phyloP scores from a whole-genome alignment of 2,113 vertebrate species.

The Lampris megalopsis region DNA sequence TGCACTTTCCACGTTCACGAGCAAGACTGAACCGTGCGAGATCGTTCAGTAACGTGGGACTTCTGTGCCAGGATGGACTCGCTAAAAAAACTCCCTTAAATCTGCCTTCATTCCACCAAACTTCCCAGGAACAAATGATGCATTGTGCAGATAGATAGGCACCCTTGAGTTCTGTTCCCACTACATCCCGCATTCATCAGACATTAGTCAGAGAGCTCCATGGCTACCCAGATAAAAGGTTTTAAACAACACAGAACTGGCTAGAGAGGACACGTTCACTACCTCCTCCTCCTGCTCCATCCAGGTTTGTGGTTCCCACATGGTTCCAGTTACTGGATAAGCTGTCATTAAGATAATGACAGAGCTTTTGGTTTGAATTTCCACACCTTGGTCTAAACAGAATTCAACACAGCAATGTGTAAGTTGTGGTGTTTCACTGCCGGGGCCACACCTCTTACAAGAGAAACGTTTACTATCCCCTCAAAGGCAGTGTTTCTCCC shows the following conservation, averaged over 20 bases:
- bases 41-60: too few species aligned
- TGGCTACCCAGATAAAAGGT: slow-evolving; percentile 54
- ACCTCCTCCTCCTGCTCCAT: not conserved
- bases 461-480: too few species aligned
- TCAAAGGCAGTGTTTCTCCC: too few species aligned
- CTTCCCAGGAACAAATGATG: slow-evolving; percentile 56
- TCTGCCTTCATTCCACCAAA: not conserved
- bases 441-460: too few species aligned
- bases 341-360: not conserved
- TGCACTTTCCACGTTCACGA: too few species aligned
- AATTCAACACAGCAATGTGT: not conserved
- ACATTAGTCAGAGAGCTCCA: slow-evolving; percentile 63
- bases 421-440: too few species aligned
- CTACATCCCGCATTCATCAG: slow-evolving; percentile 58
- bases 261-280: not conserved
- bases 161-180: slow-evolving; percentile 66
- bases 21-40: too few species aligned
- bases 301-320: not conserved
- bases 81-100: too few species aligned
- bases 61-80: too few species aligned
- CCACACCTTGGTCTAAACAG: not conserved
- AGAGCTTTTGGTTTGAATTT: not conserved
- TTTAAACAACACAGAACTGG: slow-evolving; percentile 1
- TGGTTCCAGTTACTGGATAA: not conserved
- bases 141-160: slow-evolving; percentile 62